A percentile compares a stretch with the other conserved stretches of the same genome.
These are phyloP conservation scores for Sebastes matsubarae DNA, from an alignment of 2,797 vertebrate genomes.

Conservation along the genomic window DNA sequence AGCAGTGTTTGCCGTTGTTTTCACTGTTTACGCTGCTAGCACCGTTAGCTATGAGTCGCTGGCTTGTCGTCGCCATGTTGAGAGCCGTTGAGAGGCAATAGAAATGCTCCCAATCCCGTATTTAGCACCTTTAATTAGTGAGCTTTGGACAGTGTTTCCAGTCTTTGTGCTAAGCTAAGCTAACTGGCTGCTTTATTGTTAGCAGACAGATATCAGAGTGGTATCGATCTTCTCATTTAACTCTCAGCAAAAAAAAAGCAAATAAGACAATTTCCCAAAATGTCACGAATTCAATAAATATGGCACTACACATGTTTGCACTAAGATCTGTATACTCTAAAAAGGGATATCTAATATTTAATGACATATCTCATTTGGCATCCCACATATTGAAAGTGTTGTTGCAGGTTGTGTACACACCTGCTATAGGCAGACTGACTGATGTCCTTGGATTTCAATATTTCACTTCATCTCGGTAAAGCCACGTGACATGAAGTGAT, in stretches of 20 bases:
- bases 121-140: too few relatives aligned
- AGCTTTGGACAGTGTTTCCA: not conserved
- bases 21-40: too few relatives aligned
- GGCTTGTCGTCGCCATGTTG: too few relatives aligned
- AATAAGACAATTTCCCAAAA: not conserved
- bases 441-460: conserved; percentile 53
- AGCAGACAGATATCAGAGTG: not conserved
- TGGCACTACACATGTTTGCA: not conserved
- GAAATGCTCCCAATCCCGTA: too few relatives aligned
- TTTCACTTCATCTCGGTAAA: conserved; percentile 26
- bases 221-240: not conserved
- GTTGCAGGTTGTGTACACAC: conserved; percentile 7
- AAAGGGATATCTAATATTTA: not conserved
- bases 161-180: not conserved
- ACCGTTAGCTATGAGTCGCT: fast-evolving
- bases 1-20: too few relatives aligned
- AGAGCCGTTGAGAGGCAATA: too few relatives aligned
- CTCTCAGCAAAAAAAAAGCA: not conserved
- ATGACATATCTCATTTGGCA: not conserved
- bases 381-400: not conserved
- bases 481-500: conserved; percentile 40
- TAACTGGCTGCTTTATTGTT: not conserved
- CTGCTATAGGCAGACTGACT: conserved; percentile 1
- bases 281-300: not conserved
- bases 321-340: not conserved